These are phyloP conservation scores for Rostratula benghalensis DNA, from an alignment of 2,113 vertebrate species.

Conservation along the genomic window DNA sequence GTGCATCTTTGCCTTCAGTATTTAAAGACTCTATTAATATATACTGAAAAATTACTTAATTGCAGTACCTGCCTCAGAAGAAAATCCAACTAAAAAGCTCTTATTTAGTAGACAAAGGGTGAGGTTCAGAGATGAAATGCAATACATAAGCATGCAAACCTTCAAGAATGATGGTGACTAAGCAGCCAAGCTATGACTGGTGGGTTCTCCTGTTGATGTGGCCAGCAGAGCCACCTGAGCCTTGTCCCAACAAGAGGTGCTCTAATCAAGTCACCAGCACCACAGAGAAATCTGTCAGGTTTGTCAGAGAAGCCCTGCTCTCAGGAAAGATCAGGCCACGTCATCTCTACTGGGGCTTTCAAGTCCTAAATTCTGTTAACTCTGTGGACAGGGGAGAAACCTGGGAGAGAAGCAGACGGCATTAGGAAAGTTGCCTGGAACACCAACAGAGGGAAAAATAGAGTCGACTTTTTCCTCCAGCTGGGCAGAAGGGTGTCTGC, in stretches of 20 bases:
- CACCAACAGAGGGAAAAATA: background rate
- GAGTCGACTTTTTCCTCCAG: background rate
- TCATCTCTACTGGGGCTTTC: background rate
- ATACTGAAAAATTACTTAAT: background rate
- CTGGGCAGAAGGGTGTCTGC: background rate
- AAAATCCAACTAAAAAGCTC: background rate
- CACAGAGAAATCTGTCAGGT: background rate
- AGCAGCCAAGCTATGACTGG: background rate
- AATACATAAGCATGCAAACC: background rate
- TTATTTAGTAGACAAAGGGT: background rate
- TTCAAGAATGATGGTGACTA: background rate
- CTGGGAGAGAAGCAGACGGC: background rate
- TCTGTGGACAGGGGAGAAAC: background rate
- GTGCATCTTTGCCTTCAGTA: background rate
- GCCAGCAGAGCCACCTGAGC: background rate
- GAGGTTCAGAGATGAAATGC: background rate
- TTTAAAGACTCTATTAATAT: background rate
- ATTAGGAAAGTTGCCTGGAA: background rate
- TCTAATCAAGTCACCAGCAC: background rate
- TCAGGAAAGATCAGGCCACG: background rate
- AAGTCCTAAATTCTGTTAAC: background rate
- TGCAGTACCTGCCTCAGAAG: background rate
- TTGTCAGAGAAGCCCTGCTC: background rate
- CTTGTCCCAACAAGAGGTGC: background rate
- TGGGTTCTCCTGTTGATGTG: background rate